These are phyloP conservation scores for Ornithorhynchus anatinus DNA, from an alignment of 2,113 vertebrate genomes.

Conservation along the genomic window DNA sequence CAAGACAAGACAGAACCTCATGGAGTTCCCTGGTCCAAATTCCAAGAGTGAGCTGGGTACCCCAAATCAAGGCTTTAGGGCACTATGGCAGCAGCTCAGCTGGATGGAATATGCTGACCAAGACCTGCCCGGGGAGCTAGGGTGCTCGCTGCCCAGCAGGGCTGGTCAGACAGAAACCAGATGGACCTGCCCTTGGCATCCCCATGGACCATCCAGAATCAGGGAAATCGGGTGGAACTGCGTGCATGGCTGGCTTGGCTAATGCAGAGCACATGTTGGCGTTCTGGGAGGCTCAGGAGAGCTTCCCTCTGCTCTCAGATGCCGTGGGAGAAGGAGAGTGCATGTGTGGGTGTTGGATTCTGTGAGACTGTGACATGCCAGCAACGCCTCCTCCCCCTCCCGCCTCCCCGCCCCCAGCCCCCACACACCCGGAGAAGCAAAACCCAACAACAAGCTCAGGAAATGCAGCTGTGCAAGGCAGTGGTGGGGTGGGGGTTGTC, in stretches of 20 bases:
- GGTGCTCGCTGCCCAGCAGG: no score
- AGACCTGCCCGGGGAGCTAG: no score
- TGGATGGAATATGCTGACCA: no score
- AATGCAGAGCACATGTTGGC: background rate
- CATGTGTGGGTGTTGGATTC: background rate
- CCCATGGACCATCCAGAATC: background rate
- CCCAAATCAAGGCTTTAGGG: no score
- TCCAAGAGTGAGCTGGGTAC: no score
- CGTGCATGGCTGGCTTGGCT: background rate
- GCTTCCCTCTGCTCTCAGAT: background rate
- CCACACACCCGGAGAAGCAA: no score
- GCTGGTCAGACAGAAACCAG: no score
- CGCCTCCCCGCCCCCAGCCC: no score
- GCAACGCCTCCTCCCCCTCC: no score
- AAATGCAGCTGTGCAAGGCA: background rate
- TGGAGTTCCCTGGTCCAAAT: no score
- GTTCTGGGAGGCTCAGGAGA: background rate
- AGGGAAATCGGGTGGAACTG: background rate
- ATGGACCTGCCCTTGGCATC: background rate
- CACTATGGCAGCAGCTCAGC: no score
- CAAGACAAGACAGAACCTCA: no score
- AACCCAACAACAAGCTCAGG: background rate
- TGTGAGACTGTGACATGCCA: background rate
- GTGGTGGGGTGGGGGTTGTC: background rate
- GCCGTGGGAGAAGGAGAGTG: background rate